Evolutionary conservation across 2,888 invertebrate species (phyloP), one percentile per base, ranked within the genome.

Genomic region (Anaspis maculata): DNA sequence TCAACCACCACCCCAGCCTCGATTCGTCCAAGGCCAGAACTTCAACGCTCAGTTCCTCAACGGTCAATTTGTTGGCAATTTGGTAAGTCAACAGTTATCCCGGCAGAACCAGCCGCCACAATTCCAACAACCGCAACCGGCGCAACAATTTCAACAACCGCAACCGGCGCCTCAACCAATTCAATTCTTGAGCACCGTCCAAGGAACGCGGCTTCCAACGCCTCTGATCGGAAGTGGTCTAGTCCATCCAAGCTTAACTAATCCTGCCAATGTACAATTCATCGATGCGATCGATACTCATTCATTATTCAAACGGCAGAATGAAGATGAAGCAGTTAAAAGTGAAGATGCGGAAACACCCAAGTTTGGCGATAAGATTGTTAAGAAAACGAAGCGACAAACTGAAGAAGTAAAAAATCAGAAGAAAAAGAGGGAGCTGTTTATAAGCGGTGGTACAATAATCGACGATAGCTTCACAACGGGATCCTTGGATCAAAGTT

Each of bases 381-480:
- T 34, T 2, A 39, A 42, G 25, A 53, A 50, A 43, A 38, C 35
- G 15, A 52, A 49, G 40, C 44, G 46, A 4, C 41, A 41, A 30
- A 25, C 37, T 3, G 31, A 30, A 6, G 39, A 44, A 12, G 31
- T 41, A 3, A 34, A 44, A 3, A 44, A 37, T 57, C 75, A 70
- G 51, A 32, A 75, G 30, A 71, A 71, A 29, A 83, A 83, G 48
- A 73, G 84, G 1, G 83, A 78, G 1, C 57, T 83, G 15, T 69
- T 81, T 0, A 55, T 83, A 3, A 71, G 75, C 0, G 82, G 83
- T 41, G 84, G 82, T 0, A 73, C 79, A 1, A 64, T 83, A 27
- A 66, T 82, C 0, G 81, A 84, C 44, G 48, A 46, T 46, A 69
- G 72, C 1, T 62, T 72, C 1, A 37, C 59, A 1, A 57, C 36